Base-by-base conservation (phyloP, 2,888 invertebrate species). In the Trichacis sp. region DNA sequence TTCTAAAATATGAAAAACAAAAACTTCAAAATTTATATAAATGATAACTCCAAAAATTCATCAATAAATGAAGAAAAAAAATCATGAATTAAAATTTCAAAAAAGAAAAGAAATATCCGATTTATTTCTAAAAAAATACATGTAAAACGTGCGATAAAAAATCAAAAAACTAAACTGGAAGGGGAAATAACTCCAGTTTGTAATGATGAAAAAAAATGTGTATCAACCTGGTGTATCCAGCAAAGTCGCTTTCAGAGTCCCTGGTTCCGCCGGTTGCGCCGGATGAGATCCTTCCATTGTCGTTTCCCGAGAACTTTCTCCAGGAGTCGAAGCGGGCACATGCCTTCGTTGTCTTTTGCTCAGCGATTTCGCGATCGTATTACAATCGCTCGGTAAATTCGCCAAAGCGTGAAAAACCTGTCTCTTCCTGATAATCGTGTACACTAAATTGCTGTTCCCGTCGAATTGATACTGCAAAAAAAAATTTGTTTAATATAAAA, bases 341-440 rank as follows among this genome's bases (percentile, higher is more conserved):
- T 85, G 86, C n/a, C 85, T 83, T 45, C 85, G 85, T 50, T 86
- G 84, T 20, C 87, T 84, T 73, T 89, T 90, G 45, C 86, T 88
- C 36, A 92, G 85, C 1, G 93, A 92, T 79, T 93, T 92, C 33
- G 93, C 89, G 77, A 99, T 98, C 68, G 96, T 92, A 19, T 91
- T 88, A 84, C 94, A 93, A 85, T 99, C 98, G 63, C 94, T 93
- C 5, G 98, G 97, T 71, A 99, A 86, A 86, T 98, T 99, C n/a
- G 98, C 97, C 77, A 99, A 87, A 67, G 94, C 92, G 86, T 99
- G 98, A 86, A 99, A 99, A 59, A 98, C 97, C 83, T 94, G 94
- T n/a, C 99, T 89, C 85, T 99, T 99, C 51, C 98, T 90, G 77
- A 99, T 99, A 70, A 99, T 98, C 0, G 98, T 99, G 86, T 99